phyloP scores from a whole-genome alignment of 2,113 vertebrate genomes.

The Stigmatopora nigra region DNA sequence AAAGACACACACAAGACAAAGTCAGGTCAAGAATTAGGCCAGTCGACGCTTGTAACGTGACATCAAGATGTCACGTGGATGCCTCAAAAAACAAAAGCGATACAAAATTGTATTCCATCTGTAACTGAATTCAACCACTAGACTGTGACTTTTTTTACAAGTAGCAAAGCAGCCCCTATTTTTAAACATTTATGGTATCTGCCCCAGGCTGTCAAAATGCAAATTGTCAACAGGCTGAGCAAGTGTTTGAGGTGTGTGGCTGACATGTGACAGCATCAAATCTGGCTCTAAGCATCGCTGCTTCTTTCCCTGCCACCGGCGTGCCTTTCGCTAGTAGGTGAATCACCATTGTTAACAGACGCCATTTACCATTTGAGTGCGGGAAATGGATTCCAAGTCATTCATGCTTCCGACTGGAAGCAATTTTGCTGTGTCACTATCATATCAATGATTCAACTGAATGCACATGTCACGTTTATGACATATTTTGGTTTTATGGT shows the following conservation, averaged over 20 bases:
- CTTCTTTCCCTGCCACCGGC: not conserved
- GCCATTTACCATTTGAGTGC: not conserved
- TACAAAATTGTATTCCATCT: not conserved
- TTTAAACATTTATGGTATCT: too few relatives aligned
- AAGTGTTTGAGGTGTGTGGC: not conserved
- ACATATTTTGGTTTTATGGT: too few relatives aligned
- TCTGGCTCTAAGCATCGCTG: not conserved
- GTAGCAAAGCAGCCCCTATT: too few relatives aligned
- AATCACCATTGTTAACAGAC: not conserved
- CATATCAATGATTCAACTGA: not conserved
- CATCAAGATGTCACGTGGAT: not conserved
- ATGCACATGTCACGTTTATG: too few relatives aligned
- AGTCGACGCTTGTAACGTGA: conserved; percentile 16
- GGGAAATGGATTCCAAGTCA: not conserved
- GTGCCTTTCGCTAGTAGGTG: not conserved
- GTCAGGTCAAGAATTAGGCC: conserved; percentile 49
- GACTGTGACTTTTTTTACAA: too few relatives aligned
- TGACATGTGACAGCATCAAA: not conserved
- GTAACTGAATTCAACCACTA: not conserved
- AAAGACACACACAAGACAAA: conserved; percentile 13
- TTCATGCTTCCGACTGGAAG: not conserved
- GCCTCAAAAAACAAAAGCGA: not conserved
- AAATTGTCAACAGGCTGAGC: not conserved
- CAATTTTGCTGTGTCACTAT: not conserved
- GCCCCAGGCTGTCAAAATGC: not conserved